These are phyloP conservation scores for Halichoeres trimaculatus DNA, from an alignment of 2,113 vertebrate species.

Conservation along the genomic window DNA sequence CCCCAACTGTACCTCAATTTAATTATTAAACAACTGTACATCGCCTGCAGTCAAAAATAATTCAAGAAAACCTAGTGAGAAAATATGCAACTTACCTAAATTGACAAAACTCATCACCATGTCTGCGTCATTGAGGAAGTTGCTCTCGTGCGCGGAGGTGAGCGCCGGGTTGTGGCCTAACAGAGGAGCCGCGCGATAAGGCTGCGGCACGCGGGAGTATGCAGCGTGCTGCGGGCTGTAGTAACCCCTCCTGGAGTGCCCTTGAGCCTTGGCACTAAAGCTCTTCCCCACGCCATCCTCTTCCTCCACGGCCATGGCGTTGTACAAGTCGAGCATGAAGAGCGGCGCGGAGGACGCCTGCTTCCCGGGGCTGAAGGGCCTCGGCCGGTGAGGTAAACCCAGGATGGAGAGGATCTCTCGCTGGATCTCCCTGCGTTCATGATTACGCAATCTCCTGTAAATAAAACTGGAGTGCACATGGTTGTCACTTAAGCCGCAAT, in stretches of 20 bases:
- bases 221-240: conserved; percentile 86
- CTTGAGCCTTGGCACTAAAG: conserved; percentile 84
- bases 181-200: conserved; percentile 79
- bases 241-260: conserved; percentile 86
- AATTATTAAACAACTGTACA: neutral
- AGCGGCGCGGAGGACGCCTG: conserved; percentile 96
- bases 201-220: conserved; percentile 88
- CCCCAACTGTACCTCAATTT: too few relatives aligned
- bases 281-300: conserved; percentile 84
- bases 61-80: neutral
- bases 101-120: conserved; percentile 99
- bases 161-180: conserved; percentile 84
- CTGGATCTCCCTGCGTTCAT: conserved; percentile 98
- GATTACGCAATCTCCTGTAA: conserved; percentile 97
- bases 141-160: conserved; percentile 92
- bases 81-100: conserved; percentile 87
- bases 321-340: conserved; percentile 99
- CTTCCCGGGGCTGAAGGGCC: conserved; percentile 96
- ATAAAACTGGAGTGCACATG: conserved; percentile 99
- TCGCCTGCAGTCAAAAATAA: neutral
- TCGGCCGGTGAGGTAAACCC: conserved; percentile 96
- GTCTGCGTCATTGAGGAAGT: conserved; percentile 98
- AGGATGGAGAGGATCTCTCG: conserved; percentile 99
- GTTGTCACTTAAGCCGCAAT: conserved; percentile 92
- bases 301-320: conserved; percentile 96